Conservation (phyloP, 2,113 vertebrate species). For the Perca schrenkii region DNA sequence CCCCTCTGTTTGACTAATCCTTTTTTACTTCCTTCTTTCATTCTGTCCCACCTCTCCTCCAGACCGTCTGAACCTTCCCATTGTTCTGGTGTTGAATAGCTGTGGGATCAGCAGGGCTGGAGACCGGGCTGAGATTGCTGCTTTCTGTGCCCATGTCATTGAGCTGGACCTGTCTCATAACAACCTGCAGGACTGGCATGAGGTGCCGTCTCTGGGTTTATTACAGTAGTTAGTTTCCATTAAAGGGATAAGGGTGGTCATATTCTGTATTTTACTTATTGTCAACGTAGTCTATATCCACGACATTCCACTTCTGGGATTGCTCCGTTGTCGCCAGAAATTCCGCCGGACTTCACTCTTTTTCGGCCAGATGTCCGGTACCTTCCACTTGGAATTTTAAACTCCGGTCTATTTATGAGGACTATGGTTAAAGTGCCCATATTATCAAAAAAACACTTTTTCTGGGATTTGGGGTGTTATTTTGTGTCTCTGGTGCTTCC, state of each 20-base stretch:
- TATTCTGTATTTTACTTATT: too few species aligned
- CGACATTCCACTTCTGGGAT: too few species aligned
- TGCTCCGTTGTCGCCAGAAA: too few species aligned
- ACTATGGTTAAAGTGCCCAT: too few species aligned
- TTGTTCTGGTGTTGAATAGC: slow-evolving; percentile 92
- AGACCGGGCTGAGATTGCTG: slow-evolving; percentile 93
- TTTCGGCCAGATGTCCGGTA: too few species aligned
- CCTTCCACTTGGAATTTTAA: too few species aligned
- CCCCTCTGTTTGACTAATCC: not conserved
- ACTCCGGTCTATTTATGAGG: too few species aligned
- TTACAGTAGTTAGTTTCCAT: not conserved
- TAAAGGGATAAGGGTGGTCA: not conserved
- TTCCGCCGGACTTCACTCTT: too few species aligned
- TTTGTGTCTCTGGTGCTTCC: too few species aligned
- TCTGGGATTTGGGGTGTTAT: too few species aligned
- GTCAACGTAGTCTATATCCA: too few species aligned
- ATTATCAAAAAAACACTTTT: too few species aligned
- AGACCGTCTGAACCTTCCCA: slow-evolving; percentile 98
- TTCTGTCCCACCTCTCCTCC: slow-evolving; percentile 8
- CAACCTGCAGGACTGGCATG: slow-evolving; percentile 95
- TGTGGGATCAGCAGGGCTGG: slow-evolving; percentile 95
- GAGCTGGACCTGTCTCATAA: slow-evolving; percentile 98
- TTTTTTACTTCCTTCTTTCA: not conserved
- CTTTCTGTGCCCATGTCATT: slow-evolving; percentile 95
- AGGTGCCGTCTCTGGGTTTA: slow-evolving; percentile 82